Percentiles rank a stretch among this genome's conserved stretches.
Evolutionary conservation across 2,797 vertebrate genomes (phyloP).

Genomic region (Microctenopoma steveboyesi): DNA sequence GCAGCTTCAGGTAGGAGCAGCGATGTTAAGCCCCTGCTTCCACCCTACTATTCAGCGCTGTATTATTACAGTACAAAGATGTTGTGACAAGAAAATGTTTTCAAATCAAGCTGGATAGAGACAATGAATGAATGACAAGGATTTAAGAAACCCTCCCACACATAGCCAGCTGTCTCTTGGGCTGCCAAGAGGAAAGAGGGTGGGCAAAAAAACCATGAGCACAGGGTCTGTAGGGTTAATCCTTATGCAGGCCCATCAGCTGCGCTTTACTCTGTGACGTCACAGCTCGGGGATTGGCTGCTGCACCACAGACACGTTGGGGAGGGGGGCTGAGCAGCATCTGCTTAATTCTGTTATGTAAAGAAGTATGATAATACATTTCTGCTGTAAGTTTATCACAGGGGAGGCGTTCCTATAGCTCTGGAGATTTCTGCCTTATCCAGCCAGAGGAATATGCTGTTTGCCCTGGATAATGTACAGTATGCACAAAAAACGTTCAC

Average conservation of each 20-base stretch:
- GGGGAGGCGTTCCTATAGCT: slow-evolving; percentile 40
- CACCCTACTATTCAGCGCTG: slow-evolving; percentile 39
- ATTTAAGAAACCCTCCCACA: slow-evolving; percentile 81
- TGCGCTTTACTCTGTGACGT: slow-evolving; percentile 85
- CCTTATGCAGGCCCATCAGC: slow-evolving; percentile 78
- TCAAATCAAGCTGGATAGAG: slow-evolving; percentile 78
- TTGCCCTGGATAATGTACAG: slow-evolving; percentile 25
- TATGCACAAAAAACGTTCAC: slow-evolving; percentile 9
- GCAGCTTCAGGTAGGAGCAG: slow-evolving; percentile 12
- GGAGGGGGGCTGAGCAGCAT: slow-evolving; percentile 49
- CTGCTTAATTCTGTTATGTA: slow-evolving; percentile 84
- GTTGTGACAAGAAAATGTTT: slow-evolving; percentile 60
- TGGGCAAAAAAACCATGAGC: slow-evolving; percentile 74
- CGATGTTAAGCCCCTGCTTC: slow-evolving; percentile 30
- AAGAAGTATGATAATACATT: slow-evolving; percentile 80
- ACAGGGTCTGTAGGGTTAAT: slow-evolving; percentile 84
- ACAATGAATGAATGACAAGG: slow-evolving; percentile 79
- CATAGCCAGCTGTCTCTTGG: slow-evolving; percentile 80
- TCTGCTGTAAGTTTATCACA: slow-evolving; percentile 63
- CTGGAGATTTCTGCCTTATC: slow-evolving; percentile 27
- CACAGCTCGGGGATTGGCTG: slow-evolving; percentile 75
- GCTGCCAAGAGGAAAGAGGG: slow-evolving; percentile 39
- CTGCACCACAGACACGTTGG: slow-evolving; percentile 54
- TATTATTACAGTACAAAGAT: slow-evolving; percentile 65
- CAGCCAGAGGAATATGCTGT: slow-evolving; percentile 5